Conservation (phyloP, 2,888 invertebrate species). For the Altica lythri region DNA sequence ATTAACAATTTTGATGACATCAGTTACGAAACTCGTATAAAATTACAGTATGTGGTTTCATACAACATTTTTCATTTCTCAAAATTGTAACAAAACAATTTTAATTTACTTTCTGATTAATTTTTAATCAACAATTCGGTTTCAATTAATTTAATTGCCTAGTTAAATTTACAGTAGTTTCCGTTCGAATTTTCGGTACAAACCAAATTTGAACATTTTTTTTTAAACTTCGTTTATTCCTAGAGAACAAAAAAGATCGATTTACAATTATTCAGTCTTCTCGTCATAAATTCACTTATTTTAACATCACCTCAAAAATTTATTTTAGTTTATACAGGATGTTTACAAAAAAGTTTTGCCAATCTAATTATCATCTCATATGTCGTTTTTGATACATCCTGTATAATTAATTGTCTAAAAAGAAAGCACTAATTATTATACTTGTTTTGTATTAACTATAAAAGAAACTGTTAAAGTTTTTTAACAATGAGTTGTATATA, state of each 20-base stretch:
- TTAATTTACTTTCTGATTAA: constrained; percentile 48
- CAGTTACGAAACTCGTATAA: too few relatives aligned
- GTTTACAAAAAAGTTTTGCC: background rate
- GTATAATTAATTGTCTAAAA: constrained; percentile 1
- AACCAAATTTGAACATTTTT: constrained; percentile 39
- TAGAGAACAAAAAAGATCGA: constrained; percentile 34
- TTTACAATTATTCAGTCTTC: constrained; percentile 46
- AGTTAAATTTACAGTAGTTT: constrained; percentile 44
- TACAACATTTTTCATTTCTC: background rate
- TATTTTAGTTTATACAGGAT: constrained; percentile 10
- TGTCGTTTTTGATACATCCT: constrained; percentile 2
- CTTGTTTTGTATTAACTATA: too few relatives aligned
- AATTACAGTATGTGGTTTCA: too few relatives aligned
- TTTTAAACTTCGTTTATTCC: constrained; percentile 17
- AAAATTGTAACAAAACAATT: constrained; percentile 39
- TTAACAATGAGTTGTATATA: background rate
- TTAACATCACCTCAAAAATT: constrained; percentile 29
- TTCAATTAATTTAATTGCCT: constrained; percentile 55
- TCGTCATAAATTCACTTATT: constrained; percentile 44
- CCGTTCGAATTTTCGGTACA: constrained; percentile 45
- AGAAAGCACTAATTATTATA: constrained; percentile 10
- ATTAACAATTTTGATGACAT: too few relatives aligned
- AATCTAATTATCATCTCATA: background rate
- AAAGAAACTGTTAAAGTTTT: too few relatives aligned
- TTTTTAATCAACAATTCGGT: constrained; percentile 54